These are phyloP conservation scores for Lochmaea crataegi DNA, from an alignment of 2,888 invertebrate genomes.

Conservation along the genomic window DNA sequence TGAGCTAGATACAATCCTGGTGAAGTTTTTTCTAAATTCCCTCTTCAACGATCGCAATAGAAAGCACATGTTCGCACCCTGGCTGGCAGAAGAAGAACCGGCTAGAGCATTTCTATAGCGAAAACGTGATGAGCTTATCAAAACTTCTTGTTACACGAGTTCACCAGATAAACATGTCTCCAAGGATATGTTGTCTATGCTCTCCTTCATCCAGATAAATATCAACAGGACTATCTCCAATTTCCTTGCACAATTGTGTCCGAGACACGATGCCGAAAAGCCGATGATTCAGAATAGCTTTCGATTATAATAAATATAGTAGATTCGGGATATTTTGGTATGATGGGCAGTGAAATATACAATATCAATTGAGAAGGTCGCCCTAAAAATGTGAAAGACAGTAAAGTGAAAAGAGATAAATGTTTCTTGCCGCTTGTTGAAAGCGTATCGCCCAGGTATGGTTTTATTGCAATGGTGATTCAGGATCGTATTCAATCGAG, in stretches of 20 bases:
- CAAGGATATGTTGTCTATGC: slow-evolving; percentile 29
- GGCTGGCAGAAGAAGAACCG: slow-evolving; percentile 29
- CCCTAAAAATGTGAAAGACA: too few species aligned
- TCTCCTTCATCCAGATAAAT: slow-evolving; percentile 24
- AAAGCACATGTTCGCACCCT: slow-evolving; percentile 30
- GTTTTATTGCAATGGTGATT: too few species aligned
- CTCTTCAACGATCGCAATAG: slow-evolving; percentile 29
- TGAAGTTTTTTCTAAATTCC: slow-evolving; percentile 20
- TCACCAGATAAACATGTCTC: slow-evolving; percentile 39
- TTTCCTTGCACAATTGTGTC: slow-evolving; percentile 6
- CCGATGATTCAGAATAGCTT: background rate
- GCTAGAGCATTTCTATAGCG: slow-evolving; percentile 33
- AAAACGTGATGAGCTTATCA: slow-evolving; percentile 41
- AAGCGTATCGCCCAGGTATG: too few species aligned
- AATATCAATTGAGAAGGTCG: background rate
- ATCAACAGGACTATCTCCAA: slow-evolving; percentile 30
- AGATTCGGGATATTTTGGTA: background rate
- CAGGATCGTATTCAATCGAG: too few species aligned
- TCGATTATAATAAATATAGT: background rate
- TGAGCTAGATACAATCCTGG: slow-evolving; percentile 3
- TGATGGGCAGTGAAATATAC: background rate
- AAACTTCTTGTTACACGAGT: slow-evolving; percentile 33
- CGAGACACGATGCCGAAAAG: background rate
- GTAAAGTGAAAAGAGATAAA: too few species aligned
- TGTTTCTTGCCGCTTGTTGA: too few species aligned